Evolutionary conservation across 2,113 vertebrate species (phyloP).

Genomic region (Cyprinus carpio): DNA sequence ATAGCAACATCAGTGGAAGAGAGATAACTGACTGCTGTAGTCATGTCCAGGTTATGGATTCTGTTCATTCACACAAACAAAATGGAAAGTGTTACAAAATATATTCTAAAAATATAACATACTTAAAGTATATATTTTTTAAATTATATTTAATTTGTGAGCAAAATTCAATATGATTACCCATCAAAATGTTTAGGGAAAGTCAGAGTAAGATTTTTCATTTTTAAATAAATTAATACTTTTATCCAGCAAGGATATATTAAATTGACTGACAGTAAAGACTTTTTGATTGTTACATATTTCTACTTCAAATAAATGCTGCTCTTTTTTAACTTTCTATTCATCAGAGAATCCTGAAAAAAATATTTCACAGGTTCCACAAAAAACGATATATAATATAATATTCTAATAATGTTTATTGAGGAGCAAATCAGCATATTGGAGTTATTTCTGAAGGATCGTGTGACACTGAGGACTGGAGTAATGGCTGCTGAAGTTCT

Average conservation of each 20-base stretch:
- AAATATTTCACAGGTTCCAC: neutral
- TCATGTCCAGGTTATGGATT: conserved; percentile 84
- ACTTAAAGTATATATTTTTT: too few species aligned
- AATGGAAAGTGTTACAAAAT: conserved; percentile 26
- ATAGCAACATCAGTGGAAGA: conserved; percentile 82
- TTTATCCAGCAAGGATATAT: neutral
- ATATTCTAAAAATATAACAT: neutral
- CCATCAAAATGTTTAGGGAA: neutral
- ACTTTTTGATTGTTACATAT: neutral
- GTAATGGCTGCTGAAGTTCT: too few species aligned
- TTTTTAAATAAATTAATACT: neutral
- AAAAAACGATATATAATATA: too few species aligned
- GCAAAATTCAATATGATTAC: neutral
- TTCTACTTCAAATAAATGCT: neutral
- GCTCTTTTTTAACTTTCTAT: neutral
- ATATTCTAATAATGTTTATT: too few species aligned
- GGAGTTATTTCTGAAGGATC: neutral
- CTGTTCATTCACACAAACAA: conserved; percentile 65
- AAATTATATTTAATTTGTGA: neutral
- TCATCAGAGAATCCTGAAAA: neutral
- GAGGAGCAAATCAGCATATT: too few species aligned
- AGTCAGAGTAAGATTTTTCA: too few species aligned
- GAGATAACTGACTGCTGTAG: conserved; percentile 87
- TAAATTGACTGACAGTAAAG: neutral
- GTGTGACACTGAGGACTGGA: too few species aligned